A percentile compares a stretch with the other conserved stretches of the same genome.
phyloP scores from a whole-genome alignment of 2,797 vertebrate species.

The Dallia pectoralis region DNA sequence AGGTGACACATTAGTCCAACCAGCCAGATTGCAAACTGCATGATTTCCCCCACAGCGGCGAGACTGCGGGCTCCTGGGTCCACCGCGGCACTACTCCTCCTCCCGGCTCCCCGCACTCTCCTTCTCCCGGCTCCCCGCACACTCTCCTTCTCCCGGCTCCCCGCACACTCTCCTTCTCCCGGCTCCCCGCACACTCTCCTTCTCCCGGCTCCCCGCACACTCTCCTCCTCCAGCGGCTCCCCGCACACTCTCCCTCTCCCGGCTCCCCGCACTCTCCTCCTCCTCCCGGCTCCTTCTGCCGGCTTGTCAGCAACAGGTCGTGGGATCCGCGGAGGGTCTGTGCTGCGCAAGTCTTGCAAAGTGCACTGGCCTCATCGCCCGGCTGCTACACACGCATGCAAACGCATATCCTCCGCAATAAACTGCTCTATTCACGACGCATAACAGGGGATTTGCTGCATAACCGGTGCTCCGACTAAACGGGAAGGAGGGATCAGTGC shows the following conservation, averaged over 20 bases:
- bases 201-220: constrained; percentile 67
- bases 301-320: constrained; percentile 80
- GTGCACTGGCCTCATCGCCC: constrained; percentile 76
- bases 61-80: constrained; percentile 57
- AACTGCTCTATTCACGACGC: constrained; percentile 61
- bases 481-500: constrained; percentile 70
- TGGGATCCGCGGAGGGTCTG: constrained; percentile 69
- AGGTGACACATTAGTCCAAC: constrained; percentile 84
- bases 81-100: constrained; percentile 60
- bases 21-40: constrained; percentile 83
- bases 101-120: too few relatives aligned
- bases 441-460: constrained; percentile 49
- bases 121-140: too few relatives aligned
- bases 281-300: constrained; percentile 58
- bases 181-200: too few relatives aligned
- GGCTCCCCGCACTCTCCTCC: too few relatives aligned
- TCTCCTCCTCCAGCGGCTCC: constrained; percentile 61
- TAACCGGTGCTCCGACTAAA: constrained; percentile 62
- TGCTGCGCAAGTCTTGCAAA: constrained; percentile 68
- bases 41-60: constrained; percentile 75
- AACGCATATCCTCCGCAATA: constrained; percentile 42
- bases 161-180: too few relatives aligned
- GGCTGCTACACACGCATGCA: constrained; percentile 59
- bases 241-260: too few relatives aligned
- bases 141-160: too few relatives aligned